Evolutionary conservation across 1,140 invertebrate genomes (phyloP).

Genomic region (fruit fly (Drosophila melanogaster)): DNA sequence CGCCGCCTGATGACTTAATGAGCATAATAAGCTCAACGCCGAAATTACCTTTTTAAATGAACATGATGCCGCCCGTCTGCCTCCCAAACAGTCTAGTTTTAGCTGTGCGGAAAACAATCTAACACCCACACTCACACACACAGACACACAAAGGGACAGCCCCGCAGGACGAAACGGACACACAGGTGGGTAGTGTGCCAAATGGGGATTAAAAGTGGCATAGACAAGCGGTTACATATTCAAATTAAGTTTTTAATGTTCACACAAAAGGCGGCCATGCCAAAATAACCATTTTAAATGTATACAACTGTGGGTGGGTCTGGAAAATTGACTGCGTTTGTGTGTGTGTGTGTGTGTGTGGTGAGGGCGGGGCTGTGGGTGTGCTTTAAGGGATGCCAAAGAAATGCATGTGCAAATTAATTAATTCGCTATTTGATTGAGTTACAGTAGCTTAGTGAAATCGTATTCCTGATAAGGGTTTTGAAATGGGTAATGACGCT

Average conservation of each 20-base stretch:
- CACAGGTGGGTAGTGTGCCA: slow-evolving; percentile 23
- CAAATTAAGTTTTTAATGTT: slow-evolving; percentile 81
- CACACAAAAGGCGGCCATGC: slow-evolving; percentile 57
- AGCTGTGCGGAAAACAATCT: slow-evolving; percentile 31
- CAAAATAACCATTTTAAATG: slow-evolving; percentile 33
- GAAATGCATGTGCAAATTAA: slow-evolving; percentile 74
- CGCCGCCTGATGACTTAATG: slow-evolving; percentile 75
- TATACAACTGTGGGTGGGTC: slow-evolving; percentile 5
- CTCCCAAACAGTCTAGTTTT: slow-evolving; percentile 14
- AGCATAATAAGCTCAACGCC: slow-evolving; percentile 80
- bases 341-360: not conserved
- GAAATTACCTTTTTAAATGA: slow-evolving; percentile 83
- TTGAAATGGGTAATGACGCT: slow-evolving; percentile 27
- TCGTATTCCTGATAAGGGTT: slow-evolving; percentile 18
- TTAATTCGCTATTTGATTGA: slow-evolving; percentile 57
- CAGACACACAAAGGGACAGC: slow-evolving; percentile 16
- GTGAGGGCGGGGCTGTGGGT: not conserved
- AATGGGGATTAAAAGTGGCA: slow-evolving; percentile 69
- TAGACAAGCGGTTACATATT: slow-evolving; percentile 80
- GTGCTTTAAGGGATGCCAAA: slow-evolving; percentile 30
- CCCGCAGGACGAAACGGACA: slow-evolving; percentile 24
- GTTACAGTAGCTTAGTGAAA: slow-evolving; percentile 41
- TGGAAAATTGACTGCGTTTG: not conserved
- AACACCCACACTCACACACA: slow-evolving; percentile 16
- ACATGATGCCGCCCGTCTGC: slow-evolving; percentile 59